Evolutionary conservation across 2,113 vertebrate species (phyloP).

Genomic region (Anoplopoma fimbria): DNA sequence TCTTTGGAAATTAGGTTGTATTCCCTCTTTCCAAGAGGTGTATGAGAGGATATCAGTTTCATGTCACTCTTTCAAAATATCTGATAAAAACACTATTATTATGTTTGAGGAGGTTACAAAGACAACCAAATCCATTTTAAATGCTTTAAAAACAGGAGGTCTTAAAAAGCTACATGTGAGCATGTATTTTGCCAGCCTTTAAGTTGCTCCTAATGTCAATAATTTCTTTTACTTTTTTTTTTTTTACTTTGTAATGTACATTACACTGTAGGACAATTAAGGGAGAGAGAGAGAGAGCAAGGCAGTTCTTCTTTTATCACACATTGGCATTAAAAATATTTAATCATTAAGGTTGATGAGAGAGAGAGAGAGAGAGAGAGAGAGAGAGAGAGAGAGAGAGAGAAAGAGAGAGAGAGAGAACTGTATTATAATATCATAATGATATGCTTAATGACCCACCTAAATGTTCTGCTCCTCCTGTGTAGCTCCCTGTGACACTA

Average conservation of each 20-base stretch:
- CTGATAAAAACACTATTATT: neutral
- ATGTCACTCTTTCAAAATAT: too few relatives aligned
- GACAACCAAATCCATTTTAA: neutral
- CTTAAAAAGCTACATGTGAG: too few relatives aligned
- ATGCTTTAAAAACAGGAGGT: neutral
- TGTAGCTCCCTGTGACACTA: slow-evolving; percentile 47
- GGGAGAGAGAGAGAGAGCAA: neutral
- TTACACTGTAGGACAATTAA: too few relatives aligned
- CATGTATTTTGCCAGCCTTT: too few relatives aligned
- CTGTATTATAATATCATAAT: neutral
- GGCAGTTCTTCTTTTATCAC: neutral
- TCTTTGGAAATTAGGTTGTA: neutral
- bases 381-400: too few relatives aligned
- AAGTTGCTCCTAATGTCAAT: neutral
- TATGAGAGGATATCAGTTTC: neutral
- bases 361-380: neutral
- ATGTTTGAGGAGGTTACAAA: neutral
- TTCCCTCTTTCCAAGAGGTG: neutral
- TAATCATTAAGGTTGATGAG: neutral
- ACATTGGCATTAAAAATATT: neutral
- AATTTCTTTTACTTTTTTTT: too few relatives aligned
- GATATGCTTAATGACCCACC: slow-evolving; percentile 55
- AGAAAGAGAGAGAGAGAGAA: too few relatives aligned
- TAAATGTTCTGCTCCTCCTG: slow-evolving; percentile 45
- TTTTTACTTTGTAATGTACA: neutral